A percentile compares a stretch with the other conserved stretches of the same genome.
These are phyloP conservation scores for Cephus nigrinus DNA, from an alignment of 2,888 invertebrate genomes.

Conservation along the genomic window DNA sequence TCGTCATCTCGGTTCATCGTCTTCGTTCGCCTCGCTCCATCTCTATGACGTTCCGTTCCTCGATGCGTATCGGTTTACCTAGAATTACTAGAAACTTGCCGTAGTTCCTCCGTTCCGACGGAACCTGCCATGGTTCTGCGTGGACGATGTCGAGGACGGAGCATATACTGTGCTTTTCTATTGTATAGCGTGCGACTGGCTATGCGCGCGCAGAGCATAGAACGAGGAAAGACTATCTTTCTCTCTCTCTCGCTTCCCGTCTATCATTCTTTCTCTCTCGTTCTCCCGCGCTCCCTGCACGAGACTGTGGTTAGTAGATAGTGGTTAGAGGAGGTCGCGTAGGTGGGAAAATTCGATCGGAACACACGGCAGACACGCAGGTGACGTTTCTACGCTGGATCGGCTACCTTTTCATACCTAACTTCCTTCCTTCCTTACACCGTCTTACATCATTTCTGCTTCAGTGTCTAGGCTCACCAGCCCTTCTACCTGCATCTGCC, in stretches of 20 bases:
- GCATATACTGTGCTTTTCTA: background rate
- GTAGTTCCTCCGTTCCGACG: background rate
- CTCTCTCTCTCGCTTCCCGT: conserved; percentile 12
- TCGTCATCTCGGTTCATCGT: conserved; percentile 26
- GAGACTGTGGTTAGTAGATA: background rate
- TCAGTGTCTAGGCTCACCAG: background rate
- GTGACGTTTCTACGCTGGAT: conserved; percentile 15
- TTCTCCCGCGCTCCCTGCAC: background rate
- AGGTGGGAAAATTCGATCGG: conserved; percentile 16
- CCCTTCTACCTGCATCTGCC: background rate
- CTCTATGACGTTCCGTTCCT: background rate
- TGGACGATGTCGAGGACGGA: background rate
- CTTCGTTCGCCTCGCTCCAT: conserved; percentile 14
- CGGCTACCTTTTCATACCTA: conserved; percentile 26
- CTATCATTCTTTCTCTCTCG: background rate
- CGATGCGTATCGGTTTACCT: background rate
- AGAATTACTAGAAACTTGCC: background rate
- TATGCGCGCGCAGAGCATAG: background rate
- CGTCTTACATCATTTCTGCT: background rate
- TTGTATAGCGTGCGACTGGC: background rate
- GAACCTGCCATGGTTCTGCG: background rate
- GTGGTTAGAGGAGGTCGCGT: conserved; percentile 1
- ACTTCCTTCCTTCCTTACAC: conserved; percentile 40
- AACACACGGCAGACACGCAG: conserved; percentile 8
- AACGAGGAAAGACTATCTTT: conserved; percentile 8